phyloP scores from a whole-genome alignment of 2,888 invertebrate genomes.

The Calameuta pallipes region DNA sequence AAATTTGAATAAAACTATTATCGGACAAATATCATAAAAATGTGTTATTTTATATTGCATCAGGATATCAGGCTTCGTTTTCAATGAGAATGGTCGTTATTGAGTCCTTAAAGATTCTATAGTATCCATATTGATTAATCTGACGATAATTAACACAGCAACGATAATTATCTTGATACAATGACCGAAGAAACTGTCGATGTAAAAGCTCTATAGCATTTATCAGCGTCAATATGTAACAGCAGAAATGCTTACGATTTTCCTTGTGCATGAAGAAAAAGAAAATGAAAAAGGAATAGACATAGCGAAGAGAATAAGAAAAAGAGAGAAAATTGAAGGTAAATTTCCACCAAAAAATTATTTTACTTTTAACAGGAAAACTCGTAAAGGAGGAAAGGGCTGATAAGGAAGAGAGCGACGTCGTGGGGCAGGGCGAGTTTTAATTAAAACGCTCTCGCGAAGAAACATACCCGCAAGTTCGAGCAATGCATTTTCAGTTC shows the following conservation, averaged over 20 bases:
- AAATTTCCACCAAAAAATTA: not conserved
- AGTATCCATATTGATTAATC: not conserved
- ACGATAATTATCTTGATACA: not conserved
- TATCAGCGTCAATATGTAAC: not conserved
- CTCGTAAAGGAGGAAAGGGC: not conserved
- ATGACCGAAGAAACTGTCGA: not conserved
- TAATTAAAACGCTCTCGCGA: not conserved
- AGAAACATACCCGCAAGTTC: not conserved
- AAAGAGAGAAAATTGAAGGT: not conserved
- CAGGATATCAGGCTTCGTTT: not conserved
- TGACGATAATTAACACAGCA: not conserved
- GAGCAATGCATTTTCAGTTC: not conserved
- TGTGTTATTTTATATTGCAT: not conserved
- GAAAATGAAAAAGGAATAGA: not conserved
- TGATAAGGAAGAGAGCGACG: not conserved
- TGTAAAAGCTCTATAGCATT: not conserved
- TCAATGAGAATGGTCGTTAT: not conserved
- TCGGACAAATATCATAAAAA: not conserved
- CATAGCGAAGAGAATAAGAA: not conserved
- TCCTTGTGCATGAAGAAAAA: not conserved
- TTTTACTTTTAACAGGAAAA: not conserved
- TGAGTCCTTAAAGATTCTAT: not conserved
- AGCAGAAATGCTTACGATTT: not conserved
- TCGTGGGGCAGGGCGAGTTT: not conserved
- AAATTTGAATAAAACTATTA: conserved; percentile 30